Evolutionary conservation across 2,113 vertebrate species (phyloP), one percentile per base, ranked within the genome.

Genomic region (Protomyctophum bolini): DNA sequence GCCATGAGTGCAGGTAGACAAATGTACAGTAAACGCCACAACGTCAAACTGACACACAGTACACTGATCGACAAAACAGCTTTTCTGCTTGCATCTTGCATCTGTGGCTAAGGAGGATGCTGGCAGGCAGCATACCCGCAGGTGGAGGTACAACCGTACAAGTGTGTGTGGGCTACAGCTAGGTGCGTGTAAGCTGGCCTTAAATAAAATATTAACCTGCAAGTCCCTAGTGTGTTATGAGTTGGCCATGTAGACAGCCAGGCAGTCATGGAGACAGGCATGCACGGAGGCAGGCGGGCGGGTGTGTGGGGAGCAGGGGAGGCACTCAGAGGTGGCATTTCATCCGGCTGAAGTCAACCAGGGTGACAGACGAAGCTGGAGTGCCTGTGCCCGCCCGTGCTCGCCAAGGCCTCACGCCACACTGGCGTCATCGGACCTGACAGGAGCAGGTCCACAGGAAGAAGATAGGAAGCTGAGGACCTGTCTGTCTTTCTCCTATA

Each of bases 171-270:
- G 79, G 82, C 73, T 78, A 74, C 64, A 78, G 72, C 56, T 57
- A 66, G 76, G 73, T 87, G 85, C 65, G 51, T 84, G 76, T 80
- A 75, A 78, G 73, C 75, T 75, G 58, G 67, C 66, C 75, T 88
- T 92, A 87, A 92, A 90, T 90, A 89, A 91, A 92, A 89, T 80
- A 91, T 89, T 90, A 90, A 87, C 84, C 87, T 83, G 83, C 58
- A 28, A 58, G 82, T 89, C 85, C 78, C 87, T 59, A 11, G 82
- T 60, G 85, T 86, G 87, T 86, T 88, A 81, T 77, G 79, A 81
- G 75, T 75, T 64, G 77, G 81, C 15, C 67, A 72, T 71, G 77
- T 71, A 71, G 65, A 72, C 62, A 70, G 67, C 45, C n/a, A 49
- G 61, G 46, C 46, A 21, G 52, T n/a, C n/a, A 49, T 46, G 46